Base-by-base conservation (phyloP, 1,140 invertebrate genomes). In the Reticulitermes speratus region DNA sequence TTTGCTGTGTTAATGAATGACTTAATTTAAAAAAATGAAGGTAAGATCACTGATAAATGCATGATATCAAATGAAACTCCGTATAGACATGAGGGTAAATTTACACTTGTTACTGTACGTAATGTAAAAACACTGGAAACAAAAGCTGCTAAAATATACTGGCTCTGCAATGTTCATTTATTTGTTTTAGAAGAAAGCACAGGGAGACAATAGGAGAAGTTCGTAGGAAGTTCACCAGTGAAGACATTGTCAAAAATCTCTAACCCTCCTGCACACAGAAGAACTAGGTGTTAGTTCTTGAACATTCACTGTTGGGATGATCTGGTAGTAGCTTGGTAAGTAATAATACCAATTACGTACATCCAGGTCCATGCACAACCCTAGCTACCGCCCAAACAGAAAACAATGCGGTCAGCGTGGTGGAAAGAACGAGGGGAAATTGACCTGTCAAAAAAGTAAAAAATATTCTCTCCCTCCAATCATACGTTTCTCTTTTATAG, bases 401-500 rank as follows among this genome's bases (percentile, higher is more conserved):
- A 1, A 75, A 75, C 65, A 75, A 75, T 30, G 65, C n/a, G 65
- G 65, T 30, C 65, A 75, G n/a, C 5, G 65, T 75, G 65, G 65
- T 16, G n/a, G n/a, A 75, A 75, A 75, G 65, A 75, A 30, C n/a
- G 65, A 30, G 65, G 12, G 65, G 65, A 75, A 75, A 75, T 75
- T 75, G 25, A 30, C 65, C 65, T 75, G 65, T 75, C 65, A 75
- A 75, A 75, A 30, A 75, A 75, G 7, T 14, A 25, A 12, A 75
- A 75, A 75, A n/a, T 19, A 8, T 65, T 19, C 21, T 30, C 65
- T 30, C 65, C 14, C 65, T 75, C n/a, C 9, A 25, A 75, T 75
- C 25, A 75, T 75, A 75, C n/a, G 65, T 75, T 30, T 75, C n/a
- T 75, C n/a, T 75, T 75, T 75, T 75, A 75, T 75, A 30, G 65